These are phyloP conservation scores for Sebastolobus alascanus DNA, from an alignment of 2,797 vertebrate species.

Conservation along the genomic window DNA sequence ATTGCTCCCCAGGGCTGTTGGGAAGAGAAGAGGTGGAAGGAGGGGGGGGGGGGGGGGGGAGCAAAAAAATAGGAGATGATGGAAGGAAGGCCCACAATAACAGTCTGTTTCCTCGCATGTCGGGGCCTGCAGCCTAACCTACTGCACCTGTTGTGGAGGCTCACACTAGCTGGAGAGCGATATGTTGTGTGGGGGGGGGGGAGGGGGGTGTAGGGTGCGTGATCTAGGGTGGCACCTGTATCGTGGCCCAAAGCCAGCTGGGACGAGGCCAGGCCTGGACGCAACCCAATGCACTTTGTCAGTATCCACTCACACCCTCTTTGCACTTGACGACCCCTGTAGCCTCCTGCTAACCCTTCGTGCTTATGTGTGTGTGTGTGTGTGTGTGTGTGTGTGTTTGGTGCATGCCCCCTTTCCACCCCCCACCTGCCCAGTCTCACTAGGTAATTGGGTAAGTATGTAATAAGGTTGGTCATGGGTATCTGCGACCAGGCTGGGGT, in stretches of 20 bases:
- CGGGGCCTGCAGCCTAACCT: constrained; percentile 81
- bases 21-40: constrained; percentile 55
- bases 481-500: constrained; percentile 65
- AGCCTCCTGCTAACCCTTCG: constrained; percentile 58
- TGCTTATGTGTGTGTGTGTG: not conserved
- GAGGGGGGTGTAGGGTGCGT: constrained; percentile 13
- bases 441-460: constrained; percentile 80
- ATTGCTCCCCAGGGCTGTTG: constrained; percentile 80
- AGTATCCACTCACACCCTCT: constrained; percentile 58
- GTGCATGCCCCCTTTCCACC: not conserved
- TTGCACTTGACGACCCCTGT: constrained; percentile 67
- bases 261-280: constrained; percentile 57
- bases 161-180: constrained; percentile 72
- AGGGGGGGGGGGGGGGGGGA: not conserved
- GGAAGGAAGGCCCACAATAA: constrained; percentile 79
- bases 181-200: constrained; percentile 28
- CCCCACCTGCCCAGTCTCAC: constrained; percentile 53
- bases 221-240: constrained; percentile 81
- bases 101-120: constrained; percentile 83
- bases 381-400: constrained; percentile 23
- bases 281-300: constrained; percentile 59
- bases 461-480: constrained; percentile 81
- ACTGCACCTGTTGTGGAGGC: constrained; percentile 86
- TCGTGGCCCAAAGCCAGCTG: constrained; percentile 70
- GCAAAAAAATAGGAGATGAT: constrained; percentile 60